Evolutionary conservation across 2,797 vertebrate species (phyloP).

Genomic region (Nasua narica): DNA sequence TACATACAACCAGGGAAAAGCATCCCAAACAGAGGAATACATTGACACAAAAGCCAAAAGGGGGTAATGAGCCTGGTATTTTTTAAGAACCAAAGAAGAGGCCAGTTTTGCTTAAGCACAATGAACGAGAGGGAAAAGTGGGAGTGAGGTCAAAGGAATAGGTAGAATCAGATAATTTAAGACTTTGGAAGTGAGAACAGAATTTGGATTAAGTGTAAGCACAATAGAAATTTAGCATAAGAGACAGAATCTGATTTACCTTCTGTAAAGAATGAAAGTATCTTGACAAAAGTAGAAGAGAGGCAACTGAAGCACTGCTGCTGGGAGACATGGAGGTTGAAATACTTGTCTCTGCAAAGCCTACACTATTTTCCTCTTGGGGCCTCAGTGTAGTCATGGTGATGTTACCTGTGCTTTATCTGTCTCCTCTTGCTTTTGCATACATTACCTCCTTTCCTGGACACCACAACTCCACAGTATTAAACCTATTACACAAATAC

Average conservation of each 20-base stretch:
- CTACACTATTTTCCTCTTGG: neutral
- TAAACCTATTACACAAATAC: neutral
- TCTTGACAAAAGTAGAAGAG: slow-evolving; percentile 1
- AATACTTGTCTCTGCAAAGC: neutral
- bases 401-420: neutral
- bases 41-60: neutral
- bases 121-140: neutral
- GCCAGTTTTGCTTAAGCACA: neutral
- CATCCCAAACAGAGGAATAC: neutral
- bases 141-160: neutral
- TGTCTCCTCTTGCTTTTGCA: neutral
- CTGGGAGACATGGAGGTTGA: neutral
- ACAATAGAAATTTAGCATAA: slow-evolving; percentile 21
- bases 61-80: neutral
- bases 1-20: neutral
- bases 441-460: neutral
- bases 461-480: neutral
- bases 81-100: neutral
- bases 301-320: neutral
- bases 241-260: neutral
- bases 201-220: neutral
- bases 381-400: neutral
- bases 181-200: neutral
- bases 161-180: neutral
- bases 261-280: slow-evolving; percentile 17